These are phyloP conservation scores for Sclerurus mexicanus DNA, from an alignment of 2,113 vertebrate species.

Conservation along the genomic window DNA sequence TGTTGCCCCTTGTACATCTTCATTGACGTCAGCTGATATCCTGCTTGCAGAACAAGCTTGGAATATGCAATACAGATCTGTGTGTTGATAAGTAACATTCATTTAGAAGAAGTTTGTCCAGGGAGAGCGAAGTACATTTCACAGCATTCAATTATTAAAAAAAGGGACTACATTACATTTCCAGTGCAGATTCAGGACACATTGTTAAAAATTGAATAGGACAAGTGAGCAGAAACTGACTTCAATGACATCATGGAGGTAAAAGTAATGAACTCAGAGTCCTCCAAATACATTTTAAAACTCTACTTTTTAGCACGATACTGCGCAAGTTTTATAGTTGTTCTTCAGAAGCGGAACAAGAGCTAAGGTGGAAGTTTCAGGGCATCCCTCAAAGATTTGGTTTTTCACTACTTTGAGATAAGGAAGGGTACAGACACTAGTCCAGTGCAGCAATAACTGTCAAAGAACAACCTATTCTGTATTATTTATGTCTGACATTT, in stretches of 20 bases:
- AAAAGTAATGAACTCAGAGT: neutral
- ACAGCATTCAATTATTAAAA: neutral
- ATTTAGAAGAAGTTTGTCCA: neutral
- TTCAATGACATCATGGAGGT: neutral
- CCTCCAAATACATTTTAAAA: neutral
- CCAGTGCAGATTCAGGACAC: neutral
- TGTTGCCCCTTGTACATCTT: slow-evolving; percentile 24
- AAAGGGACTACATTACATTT: neutral
- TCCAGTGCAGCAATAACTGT: neutral
- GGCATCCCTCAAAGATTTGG: neutral
- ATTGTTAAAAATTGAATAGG: neutral
- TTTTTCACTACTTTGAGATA: neutral
- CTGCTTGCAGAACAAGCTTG: slow-evolving; percentile 5
- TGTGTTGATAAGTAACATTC: neutral
- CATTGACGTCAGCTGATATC: neutral
- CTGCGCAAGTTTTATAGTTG: neutral
- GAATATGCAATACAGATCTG: neutral
- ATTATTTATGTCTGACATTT: neutral
- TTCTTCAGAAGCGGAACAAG: neutral
- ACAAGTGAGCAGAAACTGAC: neutral
- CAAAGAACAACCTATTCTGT: neutral
- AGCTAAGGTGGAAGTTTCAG: neutral
- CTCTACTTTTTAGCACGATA: neutral
- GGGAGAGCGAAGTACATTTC: neutral
- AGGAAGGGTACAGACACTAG: neutral